Conservation (phyloP, 2,888 invertebrate species). For the Lycocerus yunnanus region DNA sequence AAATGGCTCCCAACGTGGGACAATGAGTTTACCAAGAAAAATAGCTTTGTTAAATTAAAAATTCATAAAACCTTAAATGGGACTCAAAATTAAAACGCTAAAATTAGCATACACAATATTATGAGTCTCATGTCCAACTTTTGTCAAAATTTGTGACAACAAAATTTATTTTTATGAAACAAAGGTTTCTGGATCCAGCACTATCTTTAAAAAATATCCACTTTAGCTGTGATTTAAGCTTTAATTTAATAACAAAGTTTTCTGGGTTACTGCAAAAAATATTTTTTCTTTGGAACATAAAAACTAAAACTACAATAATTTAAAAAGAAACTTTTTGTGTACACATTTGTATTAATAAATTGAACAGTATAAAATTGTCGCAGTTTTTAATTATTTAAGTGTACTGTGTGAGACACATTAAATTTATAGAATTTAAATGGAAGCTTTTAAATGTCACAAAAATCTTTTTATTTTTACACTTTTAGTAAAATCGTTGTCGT, state of each 20-base stretch:
- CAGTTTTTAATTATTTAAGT: neutral
- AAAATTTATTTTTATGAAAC: no score
- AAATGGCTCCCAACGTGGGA: no score
- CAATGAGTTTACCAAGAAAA: no score
- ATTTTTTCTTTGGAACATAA: neutral
- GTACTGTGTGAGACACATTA: neutral
- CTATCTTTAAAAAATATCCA: neutral
- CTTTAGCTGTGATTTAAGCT: neutral
- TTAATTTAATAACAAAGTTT: neutral
- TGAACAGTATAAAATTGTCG: neutral
- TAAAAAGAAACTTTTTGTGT: neutral
- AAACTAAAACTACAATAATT: neutral
- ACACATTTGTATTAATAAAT: neutral
- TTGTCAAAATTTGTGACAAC: no score
- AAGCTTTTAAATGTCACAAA: neutral
- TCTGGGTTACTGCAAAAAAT: neutral
- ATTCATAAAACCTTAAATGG: no score
- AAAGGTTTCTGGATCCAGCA: neutral
- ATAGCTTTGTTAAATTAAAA: no score
- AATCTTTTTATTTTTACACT: neutral
- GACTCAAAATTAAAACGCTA: no score
- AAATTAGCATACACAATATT: no score
- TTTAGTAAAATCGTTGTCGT: slow-evolving; percentile 13
- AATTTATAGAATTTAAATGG: neutral
- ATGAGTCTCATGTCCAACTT: no score